These are phyloP conservation scores for Eublepharis macularius DNA, from an alignment of 2,113 vertebrate species.

Conservation along the genomic window DNA sequence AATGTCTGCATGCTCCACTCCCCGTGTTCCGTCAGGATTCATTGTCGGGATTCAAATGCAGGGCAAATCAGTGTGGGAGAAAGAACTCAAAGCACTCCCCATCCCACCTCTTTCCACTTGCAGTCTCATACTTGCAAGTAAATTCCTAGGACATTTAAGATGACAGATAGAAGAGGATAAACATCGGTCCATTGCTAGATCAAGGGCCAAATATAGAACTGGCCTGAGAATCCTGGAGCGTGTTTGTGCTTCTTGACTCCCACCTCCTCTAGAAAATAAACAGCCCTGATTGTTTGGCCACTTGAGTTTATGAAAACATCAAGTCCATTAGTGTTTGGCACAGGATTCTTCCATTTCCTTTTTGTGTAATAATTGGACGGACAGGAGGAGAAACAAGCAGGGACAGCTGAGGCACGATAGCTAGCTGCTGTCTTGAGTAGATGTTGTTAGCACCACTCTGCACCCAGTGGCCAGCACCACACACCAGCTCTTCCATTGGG, in stretches of 20 bases:
- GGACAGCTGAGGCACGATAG: too few relatives aligned
- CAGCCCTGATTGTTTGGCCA: slow-evolving; percentile 59
- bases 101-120: slow-evolving; percentile 10
- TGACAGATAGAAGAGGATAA: slow-evolving; percentile 26
- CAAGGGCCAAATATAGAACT: slow-evolving; percentile 48
- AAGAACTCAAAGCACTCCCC: not conserved
- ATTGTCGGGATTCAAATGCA: not conserved
- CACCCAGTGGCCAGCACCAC: too few relatives aligned
- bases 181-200: slow-evolving; percentile 36
- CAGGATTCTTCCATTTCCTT: slow-evolving; percentile 63
- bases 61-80: not conserved
- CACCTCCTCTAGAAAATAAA: slow-evolving; percentile 66
- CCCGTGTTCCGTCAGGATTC: not conserved
- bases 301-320: slow-evolving; percentile 66
- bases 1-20: slow-evolving; percentile 22
- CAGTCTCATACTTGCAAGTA: slow-evolving; percentile 25
- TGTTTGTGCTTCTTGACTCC: slow-evolving; percentile 33
- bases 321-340: slow-evolving; percentile 67
- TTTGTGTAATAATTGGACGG: slow-evolving; percentile 57
- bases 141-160: slow-evolving; percentile 40
- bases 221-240: slow-evolving; percentile 49
- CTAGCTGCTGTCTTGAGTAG: too few relatives aligned
- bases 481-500: too few relatives aligned
- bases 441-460: too few relatives aligned
- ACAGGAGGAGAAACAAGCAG: slow-evolving; percentile 47